A percentile compares a stretch with the other conserved stretches of the same genome.
These are phyloP conservation scores for Magallana ariakensis DNA, from an alignment of 1,140 invertebrate genomes.

Conservation along the genomic window DNA sequence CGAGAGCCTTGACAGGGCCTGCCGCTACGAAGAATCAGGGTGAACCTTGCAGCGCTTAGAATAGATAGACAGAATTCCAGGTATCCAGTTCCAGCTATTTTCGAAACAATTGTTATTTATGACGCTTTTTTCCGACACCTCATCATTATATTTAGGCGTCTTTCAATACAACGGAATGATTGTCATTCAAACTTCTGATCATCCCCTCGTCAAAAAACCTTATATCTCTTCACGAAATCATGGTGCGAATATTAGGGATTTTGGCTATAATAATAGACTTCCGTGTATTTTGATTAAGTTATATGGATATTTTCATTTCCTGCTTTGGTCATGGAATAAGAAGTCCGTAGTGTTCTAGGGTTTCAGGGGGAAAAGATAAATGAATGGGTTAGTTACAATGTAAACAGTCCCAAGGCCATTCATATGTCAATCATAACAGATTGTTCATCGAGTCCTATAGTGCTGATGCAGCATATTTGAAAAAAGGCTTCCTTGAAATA, in stretches of 20 bases:
- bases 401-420: no score
- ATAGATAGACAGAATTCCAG: neutral
- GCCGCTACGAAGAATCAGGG: conserved; percentile 1
- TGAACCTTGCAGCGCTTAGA: neutral
- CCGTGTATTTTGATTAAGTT: neutral
- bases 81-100: conserved; percentile 14
- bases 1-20: neutral
- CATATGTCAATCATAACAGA: no score
- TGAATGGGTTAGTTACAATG: no score
- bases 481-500: no score
- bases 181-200: neutral
- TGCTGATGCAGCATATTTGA: no score
- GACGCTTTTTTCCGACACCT: neutral
- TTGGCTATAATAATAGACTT: neutral
- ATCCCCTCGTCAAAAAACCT: neutral
- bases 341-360: no score
- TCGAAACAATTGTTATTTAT: neutral
- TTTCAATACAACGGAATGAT: neutral
- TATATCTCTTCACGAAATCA: neutral
- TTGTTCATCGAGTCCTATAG: no score
- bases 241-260: neutral
- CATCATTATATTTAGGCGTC: neutral
- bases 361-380: no score
- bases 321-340: neutral
- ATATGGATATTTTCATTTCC: neutral